Evolutionary conservation across 2,888 invertebrate genomes (phyloP).

Genomic region (Romanomermis culicivorax): DNA sequence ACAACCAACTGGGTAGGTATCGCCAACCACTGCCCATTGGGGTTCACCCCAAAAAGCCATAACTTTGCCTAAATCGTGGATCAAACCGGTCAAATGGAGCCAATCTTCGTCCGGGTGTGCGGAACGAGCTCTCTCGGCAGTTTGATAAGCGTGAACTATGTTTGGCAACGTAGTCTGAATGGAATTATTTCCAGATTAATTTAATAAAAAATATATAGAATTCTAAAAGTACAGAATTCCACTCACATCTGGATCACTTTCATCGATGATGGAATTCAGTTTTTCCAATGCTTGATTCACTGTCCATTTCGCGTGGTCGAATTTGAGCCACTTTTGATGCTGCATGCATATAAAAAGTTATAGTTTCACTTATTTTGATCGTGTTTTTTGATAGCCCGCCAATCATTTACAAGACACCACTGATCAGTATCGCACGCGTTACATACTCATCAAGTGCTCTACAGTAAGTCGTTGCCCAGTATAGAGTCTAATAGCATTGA

Average conservation of each 20-base stretch:
- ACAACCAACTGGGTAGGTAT: conserved; percentile 85
- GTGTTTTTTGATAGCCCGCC: too few relatives aligned
- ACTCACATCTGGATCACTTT: conserved; percentile 69
- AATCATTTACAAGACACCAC: too few relatives aligned
- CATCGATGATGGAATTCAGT: conserved; percentile 66
- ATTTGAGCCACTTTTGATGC: conserved; percentile 54
- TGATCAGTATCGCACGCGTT: too few relatives aligned
- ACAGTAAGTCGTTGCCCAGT: too few relatives aligned
- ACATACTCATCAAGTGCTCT: too few relatives aligned
- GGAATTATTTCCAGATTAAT: too few relatives aligned
- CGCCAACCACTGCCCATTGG: conserved; percentile 87
- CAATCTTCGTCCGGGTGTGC: conserved; percentile 56
- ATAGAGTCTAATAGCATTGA: too few relatives aligned
- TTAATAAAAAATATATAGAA: too few relatives aligned
- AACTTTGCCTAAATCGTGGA: conserved; percentile 75
- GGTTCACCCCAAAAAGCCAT: conserved; percentile 66
- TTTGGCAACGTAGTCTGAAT: conserved; percentile 45
- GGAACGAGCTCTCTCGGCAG: conserved; percentile 26
- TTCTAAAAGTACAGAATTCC: not conserved
- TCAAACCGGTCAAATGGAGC: conserved; percentile 79
- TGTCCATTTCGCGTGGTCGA: conserved; percentile 57
- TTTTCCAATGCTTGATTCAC: conserved; percentile 64
- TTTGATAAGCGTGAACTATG: conserved; percentile 75
- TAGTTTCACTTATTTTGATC: too few relatives aligned
- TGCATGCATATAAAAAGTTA: too few relatives aligned